phyloP scores from a whole-genome alignment of 2,888 invertebrate species.

The Eugnorisma glareosa region DNA sequence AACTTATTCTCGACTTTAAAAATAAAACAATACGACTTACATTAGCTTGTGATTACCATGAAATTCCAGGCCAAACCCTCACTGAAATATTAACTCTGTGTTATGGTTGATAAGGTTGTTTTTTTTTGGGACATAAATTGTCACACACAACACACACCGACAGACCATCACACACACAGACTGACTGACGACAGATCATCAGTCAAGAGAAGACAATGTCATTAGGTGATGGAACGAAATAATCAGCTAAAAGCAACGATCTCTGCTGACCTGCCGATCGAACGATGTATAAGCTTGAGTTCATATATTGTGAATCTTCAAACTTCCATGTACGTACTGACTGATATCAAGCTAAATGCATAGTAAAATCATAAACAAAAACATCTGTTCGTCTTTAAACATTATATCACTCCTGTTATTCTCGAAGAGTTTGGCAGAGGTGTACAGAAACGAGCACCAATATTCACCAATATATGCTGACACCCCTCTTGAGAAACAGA shows the following conservation, averaged over 20 bases:
- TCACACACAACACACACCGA: too few relatives aligned
- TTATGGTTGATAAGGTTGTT: neutral
- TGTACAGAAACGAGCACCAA: too few relatives aligned
- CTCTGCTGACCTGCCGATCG: slow-evolving; percentile 59
- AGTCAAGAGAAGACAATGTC: slow-evolving; percentile 70
- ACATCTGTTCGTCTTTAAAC: too few relatives aligned
- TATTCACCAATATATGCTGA: too few relatives aligned
- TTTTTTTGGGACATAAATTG: slow-evolving; percentile 13
- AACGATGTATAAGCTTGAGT: slow-evolving; percentile 32
- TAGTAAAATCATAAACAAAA: too few relatives aligned
- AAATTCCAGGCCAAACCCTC: neutral
- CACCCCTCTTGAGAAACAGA: too few relatives aligned
- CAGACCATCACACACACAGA: too few relatives aligned
- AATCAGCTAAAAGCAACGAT: slow-evolving; percentile 76
- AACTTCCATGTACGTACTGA: neutral
- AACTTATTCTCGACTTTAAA: slow-evolving; percentile 30
- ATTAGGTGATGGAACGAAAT: slow-evolving; percentile 74
- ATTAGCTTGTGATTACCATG: slow-evolving; percentile 37
- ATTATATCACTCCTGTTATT: too few relatives aligned
- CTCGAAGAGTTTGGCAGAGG: too few relatives aligned
- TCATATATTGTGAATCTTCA: neutral
- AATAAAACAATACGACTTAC: slow-evolving; percentile 10
- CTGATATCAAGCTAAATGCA: neutral
- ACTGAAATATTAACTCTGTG: slow-evolving; percentile 17
- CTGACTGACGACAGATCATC: slow-evolving; percentile 71